phyloP scores from a whole-genome alignment of 2,113 vertebrate genomes.

The Cettia cetti region DNA sequence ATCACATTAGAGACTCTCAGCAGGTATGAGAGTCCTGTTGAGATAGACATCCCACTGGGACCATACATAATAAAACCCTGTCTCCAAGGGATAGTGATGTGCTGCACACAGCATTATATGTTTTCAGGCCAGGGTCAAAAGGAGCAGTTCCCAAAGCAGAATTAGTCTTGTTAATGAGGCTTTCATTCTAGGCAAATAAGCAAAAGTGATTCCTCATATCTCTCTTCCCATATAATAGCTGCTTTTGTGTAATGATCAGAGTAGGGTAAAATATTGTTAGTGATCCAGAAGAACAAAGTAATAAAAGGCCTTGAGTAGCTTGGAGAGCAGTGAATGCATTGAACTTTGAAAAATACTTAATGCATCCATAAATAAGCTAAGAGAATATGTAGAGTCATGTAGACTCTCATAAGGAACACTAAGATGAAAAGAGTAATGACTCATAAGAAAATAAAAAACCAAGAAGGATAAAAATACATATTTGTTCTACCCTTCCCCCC shows the following conservation, averaged over 20 bases:
- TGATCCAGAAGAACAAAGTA: conserved; percentile 33
- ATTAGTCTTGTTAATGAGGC: conserved; percentile 32
- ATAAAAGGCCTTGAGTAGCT: conserved; percentile 43
- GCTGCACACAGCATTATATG: not conserved
- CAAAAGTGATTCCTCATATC: not conserved
- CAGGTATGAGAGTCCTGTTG: not conserved
- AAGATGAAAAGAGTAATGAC: not conserved
- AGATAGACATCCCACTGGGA: not conserved
- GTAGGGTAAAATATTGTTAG: conserved; percentile 19
- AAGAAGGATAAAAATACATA: not conserved
- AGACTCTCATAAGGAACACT: not conserved
- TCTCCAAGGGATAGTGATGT: not conserved
- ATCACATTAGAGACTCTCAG: conserved; percentile 3
- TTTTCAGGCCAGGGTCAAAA: conserved; percentile 27
- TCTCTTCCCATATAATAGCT: conserved; percentile 4
- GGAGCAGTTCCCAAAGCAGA: not conserved
- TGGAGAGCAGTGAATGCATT: conserved; percentile 2
- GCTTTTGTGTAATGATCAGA: conserved; percentile 13
- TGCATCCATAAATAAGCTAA: conserved; percentile 47
- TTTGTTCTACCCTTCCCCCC: not conserved
- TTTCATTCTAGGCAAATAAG: conserved; percentile 37
- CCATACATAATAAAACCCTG: not conserved
- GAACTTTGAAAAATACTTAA: conserved; percentile 49
- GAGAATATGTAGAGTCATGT: not conserved
- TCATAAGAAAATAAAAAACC: not conserved